These are phyloP conservation scores for Conus canariensis DNA, from an alignment of 2,888 invertebrate genomes.

Conservation along the genomic window DNA sequence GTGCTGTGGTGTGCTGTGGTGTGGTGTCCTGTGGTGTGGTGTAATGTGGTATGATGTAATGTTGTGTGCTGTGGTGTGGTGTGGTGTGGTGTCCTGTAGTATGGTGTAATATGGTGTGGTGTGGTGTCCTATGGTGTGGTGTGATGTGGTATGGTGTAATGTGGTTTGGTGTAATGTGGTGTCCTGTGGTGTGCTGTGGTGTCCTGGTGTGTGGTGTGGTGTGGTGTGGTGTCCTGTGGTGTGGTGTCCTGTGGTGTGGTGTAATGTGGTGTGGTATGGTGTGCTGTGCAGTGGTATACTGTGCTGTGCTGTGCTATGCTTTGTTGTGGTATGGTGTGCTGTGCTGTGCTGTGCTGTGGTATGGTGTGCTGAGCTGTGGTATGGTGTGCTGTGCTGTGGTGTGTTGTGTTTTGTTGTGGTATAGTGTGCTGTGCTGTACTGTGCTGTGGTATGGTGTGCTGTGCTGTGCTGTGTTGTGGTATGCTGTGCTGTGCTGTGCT, in stretches of 20 bases:
- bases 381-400: neutral
- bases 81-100: neutral
- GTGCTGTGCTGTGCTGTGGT: neutral
- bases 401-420: neutral
- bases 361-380: neutral
- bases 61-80: neutral
- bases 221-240: neutral
- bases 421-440: neutral
- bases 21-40: neutral
- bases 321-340: neutral
- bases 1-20: neutral
- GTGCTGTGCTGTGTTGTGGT: neutral
- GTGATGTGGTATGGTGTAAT: neutral
- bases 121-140: neutral
- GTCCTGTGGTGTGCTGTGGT: neutral
- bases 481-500: neutral
- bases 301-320: neutral
- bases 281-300: neutral
- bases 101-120: neutral
- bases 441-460: neutral
- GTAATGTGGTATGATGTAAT: neutral
- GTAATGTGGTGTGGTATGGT: neutral
- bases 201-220: neutral
- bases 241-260: neutral
- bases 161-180: neutral